Evolutionary conservation across 2,113 vertebrate genomes (phyloP), one percentile per base, ranked within the genome.

Genomic region (Chlorodrepanis virens): DNA sequence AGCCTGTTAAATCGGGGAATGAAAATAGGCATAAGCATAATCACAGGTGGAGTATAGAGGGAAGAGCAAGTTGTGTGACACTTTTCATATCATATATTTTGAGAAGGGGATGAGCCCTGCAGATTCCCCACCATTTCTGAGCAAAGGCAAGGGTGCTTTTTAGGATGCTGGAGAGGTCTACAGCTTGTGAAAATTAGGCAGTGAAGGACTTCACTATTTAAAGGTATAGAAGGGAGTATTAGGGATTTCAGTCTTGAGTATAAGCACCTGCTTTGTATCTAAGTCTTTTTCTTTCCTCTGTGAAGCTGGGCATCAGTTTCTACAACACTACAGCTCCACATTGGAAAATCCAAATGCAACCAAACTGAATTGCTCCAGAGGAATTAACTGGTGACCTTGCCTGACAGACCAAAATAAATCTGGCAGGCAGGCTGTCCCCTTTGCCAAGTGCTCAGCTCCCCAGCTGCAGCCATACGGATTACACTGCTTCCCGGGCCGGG

Each of bases 341-440:
- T 0, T 68, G 69, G 87, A 93, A 93, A 93, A 91, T 87, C 75
- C 65, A 71, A 49, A 87, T 25, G 67, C 74, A 89, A 96, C 70
- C 94, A 83, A 95, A 87, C 75, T 53, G 78, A 72, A 94, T 85
- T 5, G 57, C 85, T 93, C 70, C n/a, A 21, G 74, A 95, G 78
- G 75, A 93, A 95, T 90, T 87, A 94, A 93, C 23, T 94, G 78
- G 90, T 97, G 94, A 96, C 95, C 96, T 97, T 96, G 95, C 78
- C 78, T 90, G 92, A 95, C 90, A 94, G 87, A 93, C 87, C 87
- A 93, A 90, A 96, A 90, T 91, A 96, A 95, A 93, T 69, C 92
- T 93, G 95, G 96, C 95, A 91, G 90, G 90, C 82, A 72, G 44
- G 49, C 6, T 69, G 28, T 24, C 74, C 65, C 37, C 28, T 83